Base-by-base conservation (phyloP, 2,888 invertebrate species). In the Monochamus alternatus region DNA sequence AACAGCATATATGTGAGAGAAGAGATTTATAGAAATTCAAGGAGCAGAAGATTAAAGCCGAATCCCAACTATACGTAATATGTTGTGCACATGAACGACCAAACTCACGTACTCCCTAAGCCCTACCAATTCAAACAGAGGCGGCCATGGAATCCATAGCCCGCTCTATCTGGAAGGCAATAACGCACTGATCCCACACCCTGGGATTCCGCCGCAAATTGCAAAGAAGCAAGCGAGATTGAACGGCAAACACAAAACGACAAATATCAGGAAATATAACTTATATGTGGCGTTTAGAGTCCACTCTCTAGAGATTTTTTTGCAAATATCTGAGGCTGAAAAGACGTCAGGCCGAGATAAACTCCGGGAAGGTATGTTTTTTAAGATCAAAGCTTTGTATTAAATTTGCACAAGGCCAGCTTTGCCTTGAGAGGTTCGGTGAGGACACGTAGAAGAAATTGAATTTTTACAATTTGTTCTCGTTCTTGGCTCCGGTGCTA, bases 191-290 rank as follows among this genome's bases (percentile, higher is more conserved):
- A 81, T 80, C 79, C 74, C 72, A 66, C 79, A 76, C 78, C 76
- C 65, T 74, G 79, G 81, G 81, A 80, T 74, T 80, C 78, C 68
- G 68, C 78, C 71, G 76, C 75, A 80, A 79, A 81, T 80, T 80
- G 78, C 75, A 75, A 78, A 77, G 78, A 81, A 80, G 74, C 76
- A 70, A 69, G 71, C 75, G 69, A 79, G 80, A 81, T 81, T 81
- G 81, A 79, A 81, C 78, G 66, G 78, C 78, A 81, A 78, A 81
- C 74, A 81, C 74, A 80, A 78, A 76, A 78, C 78, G 79, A 77
- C 81, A 80, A 81, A 81, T 81, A 80, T 76, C 74, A 64, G 75
- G 73, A 79, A 78, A 80, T 79, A 78, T 75, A 74, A 75, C 75
- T 75, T 78, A 73, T 77, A 81, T 80, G 72, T 75, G 75, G 78